Base-by-base conservation (phyloP, 2,797 vertebrate species). In the Hafferia zeledoni region DNA sequence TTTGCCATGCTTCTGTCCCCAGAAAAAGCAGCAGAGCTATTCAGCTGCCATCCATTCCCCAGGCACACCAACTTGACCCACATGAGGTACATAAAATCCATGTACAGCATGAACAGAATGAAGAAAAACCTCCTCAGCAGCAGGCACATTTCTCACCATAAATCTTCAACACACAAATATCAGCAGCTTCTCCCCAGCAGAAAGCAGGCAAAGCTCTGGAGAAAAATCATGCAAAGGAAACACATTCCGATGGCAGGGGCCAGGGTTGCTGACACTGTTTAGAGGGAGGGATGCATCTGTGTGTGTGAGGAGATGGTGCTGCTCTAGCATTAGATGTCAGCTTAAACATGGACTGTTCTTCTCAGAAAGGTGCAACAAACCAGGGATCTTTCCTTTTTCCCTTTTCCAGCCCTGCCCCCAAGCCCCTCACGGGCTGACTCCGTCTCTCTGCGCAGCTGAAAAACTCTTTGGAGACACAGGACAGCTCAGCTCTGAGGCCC, bases 51-150 rank as follows among this genome's bases (percentile, higher is more conserved):
- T 77, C 49, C 17, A 5, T 72, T 92, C 37, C 37, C 55, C 78
- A 78, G 49, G 47, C 79, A 75, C 31, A 89, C 44, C 82, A 83
- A 88, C 65, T 18, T 74, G 64, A 92, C 17, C 37, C 25, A 81
- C 19, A 23, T 39, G 52, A 90, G 43, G 37, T 67, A 60, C 17
- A 55, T 44, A 53, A 83, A 74, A 83, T 31, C 77, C 28, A 61
- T 28, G 64, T 16, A 56, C 12, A 64, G 23, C 8, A 53, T n/a
- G 35, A 85, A 56, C 4, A 68, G 46, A 79, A 52, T 37, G 33
- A 65, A 94, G 84, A 56, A 59, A 71, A 92, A 94, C 93, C 67
- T 77, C 24, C 57, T 59, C 63, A 90, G 71, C 89, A 92, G 75
- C 1, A 1, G 80, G 53, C 41, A 70, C 10, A 9, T 92, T 90